Base-by-base conservation (phyloP, 2,888 invertebrate species). In the Zhengitettix transpicula region DNA sequence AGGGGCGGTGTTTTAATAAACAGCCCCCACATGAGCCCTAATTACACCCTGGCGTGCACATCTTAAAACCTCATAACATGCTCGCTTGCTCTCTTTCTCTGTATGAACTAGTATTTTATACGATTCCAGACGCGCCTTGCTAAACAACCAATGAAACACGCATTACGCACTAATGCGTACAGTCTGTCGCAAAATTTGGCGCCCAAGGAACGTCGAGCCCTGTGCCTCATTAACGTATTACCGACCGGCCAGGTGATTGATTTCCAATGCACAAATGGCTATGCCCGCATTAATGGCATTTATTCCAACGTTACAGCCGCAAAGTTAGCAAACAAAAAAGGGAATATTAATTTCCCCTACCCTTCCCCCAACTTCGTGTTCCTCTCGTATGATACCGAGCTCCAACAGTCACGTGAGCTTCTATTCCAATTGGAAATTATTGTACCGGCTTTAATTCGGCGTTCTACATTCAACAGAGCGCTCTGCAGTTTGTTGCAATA, bases 121-220 rank as follows among this genome's bases (percentile, higher is more conserved):
- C 28, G 28, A 28, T 28, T 28, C 28, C 28, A 28, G 28, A 28
- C 41, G 42, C 54, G 14, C 44, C 47, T 11, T 42, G 47, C 55
- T 42, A 55, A 58, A 55, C 58, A 58, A 58, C 54, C 58, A 53
- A 58, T 58, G 58, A 58, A 58, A 58, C 55, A 16, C 42, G 47
- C 58, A 55, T 58, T 58, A 58, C n/a, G 10, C 47, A 56, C n/a
- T 42, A 56, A 14, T 8, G 11, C 42, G 47, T n/a, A 40, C 42
- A 17, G 28, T 10, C 12, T 17, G 40, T 11, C 40, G n/a, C 28
- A 17, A 11, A 11, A 28, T 55, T 55, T 55, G 51, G 51, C 51
- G 51, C n/a, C 51, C n/a, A 15, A 14, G 17, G 53, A 12, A 28
- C 53, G 53, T 12, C 53, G 53, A 47, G 15, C 11, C 17, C n/a